Evolutionary conservation across 1,140 invertebrate genomes (phyloP).

Genomic region (Caenorhabditis tropicalis): DNA sequence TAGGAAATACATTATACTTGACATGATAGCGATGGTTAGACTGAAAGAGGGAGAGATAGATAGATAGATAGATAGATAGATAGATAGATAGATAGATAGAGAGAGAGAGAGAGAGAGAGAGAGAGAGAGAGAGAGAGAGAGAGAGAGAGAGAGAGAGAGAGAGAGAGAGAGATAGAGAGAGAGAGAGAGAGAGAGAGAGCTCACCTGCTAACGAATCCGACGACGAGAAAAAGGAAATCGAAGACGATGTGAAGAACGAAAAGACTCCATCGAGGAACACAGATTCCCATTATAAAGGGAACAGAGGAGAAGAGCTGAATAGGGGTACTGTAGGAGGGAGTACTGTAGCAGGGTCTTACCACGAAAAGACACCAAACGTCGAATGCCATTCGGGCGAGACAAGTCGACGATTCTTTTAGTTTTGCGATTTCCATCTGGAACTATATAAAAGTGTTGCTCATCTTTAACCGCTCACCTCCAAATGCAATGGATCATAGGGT

Average conservation of each 20-base stretch:
- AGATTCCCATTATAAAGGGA: constrained; percentile 17
- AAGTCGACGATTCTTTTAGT: background rate
- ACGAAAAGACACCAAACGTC: constrained; percentile 38
- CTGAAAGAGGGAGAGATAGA: too few species aligned
- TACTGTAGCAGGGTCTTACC: background rate
- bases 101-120: too few species aligned
- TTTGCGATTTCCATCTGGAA: constrained; percentile 32
- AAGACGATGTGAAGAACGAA: constrained; percentile 27
- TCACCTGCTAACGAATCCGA: constrained; percentile 16
- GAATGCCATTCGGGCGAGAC: constrained; percentile 17
- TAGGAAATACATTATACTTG: constrained; percentile 33
- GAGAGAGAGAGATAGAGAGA: too few species aligned
- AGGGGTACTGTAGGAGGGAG: background rate
- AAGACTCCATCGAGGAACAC: constrained; percentile 24
- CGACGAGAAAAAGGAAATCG: constrained; percentile 4
- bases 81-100: too few species aligned
- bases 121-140: too few species aligned
- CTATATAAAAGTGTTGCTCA: too few species aligned
- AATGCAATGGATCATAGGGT: constrained; percentile 20
- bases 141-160: too few species aligned
- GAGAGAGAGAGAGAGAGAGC: too few species aligned
- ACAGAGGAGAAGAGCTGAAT: constrained; percentile 25
- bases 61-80: too few species aligned
- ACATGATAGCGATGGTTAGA: constrained; percentile 11
- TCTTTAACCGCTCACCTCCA: too few species aligned